Conservation (phyloP, 2,888 invertebrate species). For the Rhogogaster chlorosoma region DNA sequence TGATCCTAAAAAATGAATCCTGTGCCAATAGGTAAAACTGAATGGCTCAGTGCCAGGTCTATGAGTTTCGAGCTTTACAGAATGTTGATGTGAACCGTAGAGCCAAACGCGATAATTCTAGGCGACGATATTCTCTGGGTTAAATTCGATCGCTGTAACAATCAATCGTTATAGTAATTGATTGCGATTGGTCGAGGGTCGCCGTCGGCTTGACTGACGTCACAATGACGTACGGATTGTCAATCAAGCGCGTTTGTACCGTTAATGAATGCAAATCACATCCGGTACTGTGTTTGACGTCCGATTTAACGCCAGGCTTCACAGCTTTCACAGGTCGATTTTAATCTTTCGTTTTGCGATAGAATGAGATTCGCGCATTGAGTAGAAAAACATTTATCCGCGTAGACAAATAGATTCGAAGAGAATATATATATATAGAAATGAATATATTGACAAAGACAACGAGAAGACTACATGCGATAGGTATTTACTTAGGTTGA, state of each 20-base stretch:
- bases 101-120: background rate
- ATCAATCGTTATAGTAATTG: slow-evolving; percentile 69
- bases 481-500: slow-evolving; percentile 42
- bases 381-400: background rate
- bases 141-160: slow-evolving; percentile 52
- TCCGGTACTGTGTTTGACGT: slow-evolving; percentile 50
- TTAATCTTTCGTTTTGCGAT: background rate
- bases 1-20: background rate
- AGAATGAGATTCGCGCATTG: background rate
- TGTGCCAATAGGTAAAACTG: background rate
- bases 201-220: slow-evolving; percentile 69
- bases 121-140: slow-evolving; percentile 27
- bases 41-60: background rate
- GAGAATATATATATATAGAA: background rate
- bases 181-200: slow-evolving; percentile 69
- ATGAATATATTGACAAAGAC: background rate
- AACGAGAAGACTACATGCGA: slow-evolving; percentile 19
- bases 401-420: background rate
- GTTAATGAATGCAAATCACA: slow-evolving; percentile 76
- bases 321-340: background rate
- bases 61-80: background rate
- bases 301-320: slow-evolving; percentile 32
- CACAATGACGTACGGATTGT: slow-evolving; percentile 77
- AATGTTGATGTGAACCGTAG: background rate
- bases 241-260: slow-evolving; percentile 77